A percentile compares a stretch with the other conserved stretches of the same genome.
Conservation (phyloP, 1,140 invertebrate species). For the Macrobrachium rosenbergii region DNA sequence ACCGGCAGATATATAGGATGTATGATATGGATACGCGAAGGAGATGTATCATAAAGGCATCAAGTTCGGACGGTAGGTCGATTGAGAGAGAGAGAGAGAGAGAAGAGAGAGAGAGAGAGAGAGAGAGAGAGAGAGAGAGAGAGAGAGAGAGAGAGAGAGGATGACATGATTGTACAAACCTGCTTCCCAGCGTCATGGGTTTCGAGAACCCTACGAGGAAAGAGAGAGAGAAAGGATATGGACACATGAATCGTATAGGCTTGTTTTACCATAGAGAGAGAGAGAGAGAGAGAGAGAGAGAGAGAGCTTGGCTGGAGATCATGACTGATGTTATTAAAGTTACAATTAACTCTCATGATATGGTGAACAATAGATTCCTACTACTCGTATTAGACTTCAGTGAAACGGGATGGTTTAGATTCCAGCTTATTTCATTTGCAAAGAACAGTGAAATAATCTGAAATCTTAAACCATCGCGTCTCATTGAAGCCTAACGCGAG, state of each 20-base stretch:
- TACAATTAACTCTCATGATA: no score
- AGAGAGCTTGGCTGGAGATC: no score
- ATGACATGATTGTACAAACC: not conserved
- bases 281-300: not conserved
- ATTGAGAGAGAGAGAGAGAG: constrained; percentile 14
- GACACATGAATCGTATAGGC: not conserved
- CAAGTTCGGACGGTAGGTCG: no score
- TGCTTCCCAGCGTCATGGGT: no score
- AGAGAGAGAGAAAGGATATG: not conserved
- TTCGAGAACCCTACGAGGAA: no score
- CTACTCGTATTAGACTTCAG: no score
- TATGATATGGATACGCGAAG: not conserved
- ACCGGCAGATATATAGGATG: not conserved
- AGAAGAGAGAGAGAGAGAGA: constrained; percentile 21
- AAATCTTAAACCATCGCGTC: no score
- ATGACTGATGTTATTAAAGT: no score
- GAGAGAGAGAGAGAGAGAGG: constrained; percentile 13
- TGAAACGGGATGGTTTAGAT: not conserved
- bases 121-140: constrained; percentile 7
- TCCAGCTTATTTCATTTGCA: no score
- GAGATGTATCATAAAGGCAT: not conserved
- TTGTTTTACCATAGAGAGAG: not conserved
- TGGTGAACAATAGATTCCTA: no score
- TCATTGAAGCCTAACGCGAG: no score
- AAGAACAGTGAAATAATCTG: no score